Percentiles rank a stretch among this genome's conserved stretches.
These are phyloP conservation scores for Scatophagus argus DNA, from an alignment of 2,113 vertebrate genomes.

Conservation along the genomic window DNA sequence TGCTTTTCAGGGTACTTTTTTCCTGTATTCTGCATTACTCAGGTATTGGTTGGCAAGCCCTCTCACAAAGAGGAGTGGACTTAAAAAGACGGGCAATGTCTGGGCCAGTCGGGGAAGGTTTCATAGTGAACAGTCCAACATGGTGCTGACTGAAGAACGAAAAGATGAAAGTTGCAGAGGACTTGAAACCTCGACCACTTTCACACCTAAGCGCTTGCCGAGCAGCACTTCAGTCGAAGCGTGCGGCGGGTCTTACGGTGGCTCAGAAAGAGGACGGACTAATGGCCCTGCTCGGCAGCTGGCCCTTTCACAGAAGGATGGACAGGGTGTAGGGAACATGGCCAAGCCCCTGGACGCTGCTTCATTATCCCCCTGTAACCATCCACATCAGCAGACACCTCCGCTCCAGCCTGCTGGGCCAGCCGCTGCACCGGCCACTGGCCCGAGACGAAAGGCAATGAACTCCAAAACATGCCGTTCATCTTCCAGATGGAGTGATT, in stretches of 20 bases:
- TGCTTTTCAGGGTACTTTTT: constrained; percentile 33
- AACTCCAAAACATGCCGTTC: constrained; percentile 81
- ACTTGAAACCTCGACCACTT: constrained; percentile 36
- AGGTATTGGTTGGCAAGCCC: constrained; percentile 11
- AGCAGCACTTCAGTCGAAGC: constrained; percentile 3
- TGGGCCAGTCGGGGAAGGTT: constrained; percentile 21
- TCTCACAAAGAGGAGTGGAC: constrained; percentile 20
- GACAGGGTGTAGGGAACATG: constrained; percentile 46
- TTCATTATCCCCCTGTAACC: constrained; percentile 80
- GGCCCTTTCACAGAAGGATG: constrained; percentile 57
- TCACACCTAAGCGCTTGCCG: constrained; percentile 40
- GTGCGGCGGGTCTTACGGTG: constrained; percentile 15
- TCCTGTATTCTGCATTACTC: constrained; percentile 4
- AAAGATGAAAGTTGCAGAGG: constrained; percentile 38
- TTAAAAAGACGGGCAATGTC: constrained; percentile 4
- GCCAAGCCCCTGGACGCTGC: constrained; percentile 53
- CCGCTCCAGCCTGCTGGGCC: constrained; percentile 63
- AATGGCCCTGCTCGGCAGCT: constrained; percentile 41
- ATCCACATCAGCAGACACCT: constrained; percentile 70
- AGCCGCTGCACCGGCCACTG: constrained; percentile 67
- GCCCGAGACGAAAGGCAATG: constrained; percentile 80
- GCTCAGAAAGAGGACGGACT: constrained; percentile 19
- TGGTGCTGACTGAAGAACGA: constrained; percentile 22
- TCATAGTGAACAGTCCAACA: constrained; percentile 25
- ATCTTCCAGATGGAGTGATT: constrained; percentile 83